phyloP scores from a whole-genome alignment of 2,797 vertebrate species.

The Rhynchonycteris naso region DNA sequence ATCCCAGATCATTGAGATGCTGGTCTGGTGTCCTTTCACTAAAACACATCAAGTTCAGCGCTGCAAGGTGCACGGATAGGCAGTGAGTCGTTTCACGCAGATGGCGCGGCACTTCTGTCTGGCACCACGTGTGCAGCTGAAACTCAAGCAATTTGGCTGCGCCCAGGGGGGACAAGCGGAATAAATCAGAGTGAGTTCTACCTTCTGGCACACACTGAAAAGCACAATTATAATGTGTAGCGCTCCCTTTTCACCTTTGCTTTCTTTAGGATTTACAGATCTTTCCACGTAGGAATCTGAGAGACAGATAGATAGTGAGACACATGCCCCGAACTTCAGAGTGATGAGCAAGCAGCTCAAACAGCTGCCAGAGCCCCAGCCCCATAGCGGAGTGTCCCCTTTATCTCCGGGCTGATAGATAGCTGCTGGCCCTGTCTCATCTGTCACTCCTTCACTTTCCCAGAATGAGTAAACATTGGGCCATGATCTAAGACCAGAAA shows the following conservation, averaged over 20 bases:
- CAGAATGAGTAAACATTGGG: conserved; percentile 34
- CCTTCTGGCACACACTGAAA: neutral
- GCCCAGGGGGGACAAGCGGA: neutral
- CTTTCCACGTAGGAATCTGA: conserved; percentile 26
- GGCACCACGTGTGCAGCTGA: neutral
- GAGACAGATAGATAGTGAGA: conserved; percentile 53
- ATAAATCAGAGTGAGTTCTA: neutral
- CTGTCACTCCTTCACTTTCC: neutral
- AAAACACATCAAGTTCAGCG: neutral
- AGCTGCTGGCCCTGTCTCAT: neutral
- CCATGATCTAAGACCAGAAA: neutral
- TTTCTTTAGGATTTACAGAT: conserved; percentile 16
- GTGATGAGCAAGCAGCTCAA: conserved; percentile 6
- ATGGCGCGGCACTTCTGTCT: neutral
- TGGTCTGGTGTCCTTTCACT: neutral
- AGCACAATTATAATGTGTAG: neutral
- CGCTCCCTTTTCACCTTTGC: neutral
- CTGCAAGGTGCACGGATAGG: neutral
- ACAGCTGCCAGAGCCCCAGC: neutral
- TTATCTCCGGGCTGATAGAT: neutral
- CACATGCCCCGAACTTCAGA: conserved; percentile 5
- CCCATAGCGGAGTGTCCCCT: neutral
- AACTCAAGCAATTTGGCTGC: conserved; percentile 14
- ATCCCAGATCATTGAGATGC: conserved; percentile 52
- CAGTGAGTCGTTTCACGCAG: neutral